phyloP scores from a whole-genome alignment of 2,113 vertebrate species.

The Pycnonotus jocosus region DNA sequence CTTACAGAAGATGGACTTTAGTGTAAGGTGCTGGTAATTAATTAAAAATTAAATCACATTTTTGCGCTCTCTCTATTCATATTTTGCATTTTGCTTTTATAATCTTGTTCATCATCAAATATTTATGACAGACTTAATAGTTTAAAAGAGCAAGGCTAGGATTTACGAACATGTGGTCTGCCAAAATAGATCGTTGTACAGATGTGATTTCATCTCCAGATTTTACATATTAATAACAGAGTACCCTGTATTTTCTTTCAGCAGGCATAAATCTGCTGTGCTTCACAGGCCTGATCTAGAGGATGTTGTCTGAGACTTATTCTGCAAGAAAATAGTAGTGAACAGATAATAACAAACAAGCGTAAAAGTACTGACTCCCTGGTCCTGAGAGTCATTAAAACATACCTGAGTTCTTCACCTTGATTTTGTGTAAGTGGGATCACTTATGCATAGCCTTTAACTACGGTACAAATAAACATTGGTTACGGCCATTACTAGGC shows the following conservation, averaged over 20 bases:
- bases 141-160: constrained; percentile 62
- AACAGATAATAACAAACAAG: not conserved
- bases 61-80: constrained; percentile 50
- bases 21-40: constrained; percentile 52
- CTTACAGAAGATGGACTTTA: not conserved
- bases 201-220: constrained; percentile 48
- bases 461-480: not conserved
- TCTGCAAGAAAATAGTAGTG: not conserved
- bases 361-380: not conserved
- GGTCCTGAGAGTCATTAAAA: not conserved
- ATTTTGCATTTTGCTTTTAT: constrained; percentile 65
- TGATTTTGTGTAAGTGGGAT: not conserved
- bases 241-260: not conserved
- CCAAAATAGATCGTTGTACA: constrained; percentile 62
- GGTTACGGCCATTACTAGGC: not conserved
- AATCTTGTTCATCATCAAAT: constrained; percentile 66
- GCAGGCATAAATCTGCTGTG: not conserved
- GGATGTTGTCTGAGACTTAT: not conserved
- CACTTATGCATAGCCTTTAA: not conserved
- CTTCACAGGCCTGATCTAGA: not conserved
- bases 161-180: constrained; percentile 48
- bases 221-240: constrained; percentile 56
- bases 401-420: not conserved
- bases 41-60: constrained; percentile 67
- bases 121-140: constrained; percentile 66